Base-by-base conservation (phyloP, 2,113 vertebrate genomes). In the Erythrocercus mccallii region DNA sequence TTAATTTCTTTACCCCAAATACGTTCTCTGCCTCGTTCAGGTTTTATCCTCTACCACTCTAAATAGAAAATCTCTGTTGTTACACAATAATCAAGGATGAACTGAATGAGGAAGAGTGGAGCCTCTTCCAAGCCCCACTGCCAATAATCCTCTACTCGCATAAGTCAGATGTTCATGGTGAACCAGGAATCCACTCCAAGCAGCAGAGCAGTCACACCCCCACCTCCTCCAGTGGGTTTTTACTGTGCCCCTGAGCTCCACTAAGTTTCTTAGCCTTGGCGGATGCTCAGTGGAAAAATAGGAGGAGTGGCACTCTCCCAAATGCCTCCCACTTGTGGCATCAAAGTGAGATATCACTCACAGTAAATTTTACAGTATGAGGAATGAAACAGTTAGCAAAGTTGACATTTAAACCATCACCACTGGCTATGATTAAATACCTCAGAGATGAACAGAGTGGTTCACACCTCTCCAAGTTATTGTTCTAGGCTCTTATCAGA, bases 371-470 rank as follows among this genome's bases (percentile, higher is more conserved):
- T 93, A 82, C 90, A 91, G 90, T 38, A 47, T 89, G 91, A 95
- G 78, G 91, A 94, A 96, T 95, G 93, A 91, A 95, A 92, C 54
- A 93, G 91, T 95, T 95, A 95, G 93, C 93, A 95, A 96, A 95
- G 93, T 91, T 95, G 96, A 95, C 95, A 96, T 94, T 95, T 96
- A 95, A 95, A 91, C 92, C 93, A 95, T 94, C 96, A 95, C 86
- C 91, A 72, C 87, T 25, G 84, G 84, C 74, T 61, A n/a, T 94
- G 95, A 96, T 96, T 95, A 95, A 96, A 95, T 23, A 95, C 70
- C 93, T 95, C 53, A 4, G 88, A 95, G 91, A 87, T 80, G 89
- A 95, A 3, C 42, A 25, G 77, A 60, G 89, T 86, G 77, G 53
- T 85, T 95, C 70, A 56, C 86, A 89, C 81, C 92, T 95, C 91